Percentiles rank a stretch among this genome's conserved stretches.
These are phyloP conservation scores for Ephestia elutella DNA, from an alignment of 1,140 invertebrate genomes.

Conservation along the genomic window DNA sequence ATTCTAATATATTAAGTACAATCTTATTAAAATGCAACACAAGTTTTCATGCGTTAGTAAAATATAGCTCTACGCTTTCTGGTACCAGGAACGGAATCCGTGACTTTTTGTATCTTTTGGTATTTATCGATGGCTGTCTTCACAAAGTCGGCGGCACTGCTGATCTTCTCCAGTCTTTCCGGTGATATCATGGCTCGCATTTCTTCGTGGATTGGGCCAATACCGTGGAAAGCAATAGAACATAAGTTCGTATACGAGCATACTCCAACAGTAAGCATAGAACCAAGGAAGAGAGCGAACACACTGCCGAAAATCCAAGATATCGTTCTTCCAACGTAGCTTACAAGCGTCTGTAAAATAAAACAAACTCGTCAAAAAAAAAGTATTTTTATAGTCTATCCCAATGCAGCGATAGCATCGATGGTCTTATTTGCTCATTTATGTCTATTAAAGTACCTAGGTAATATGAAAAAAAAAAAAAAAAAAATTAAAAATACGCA, in stretches of 20 bases:
- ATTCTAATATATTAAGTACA: not conserved
- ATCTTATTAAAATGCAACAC: not conserved
- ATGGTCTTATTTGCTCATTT: no score
- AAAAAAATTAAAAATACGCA: no score
- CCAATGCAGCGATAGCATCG: no score
- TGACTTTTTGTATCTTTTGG: slow-evolving; percentile 69
- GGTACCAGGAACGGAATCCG: slow-evolving; percentile 20
- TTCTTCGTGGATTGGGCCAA: slow-evolving; percentile 66
- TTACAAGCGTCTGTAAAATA: slow-evolving; percentile 56
- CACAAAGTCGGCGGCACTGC: slow-evolving; percentile 77
- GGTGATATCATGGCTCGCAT: slow-evolving; percentile 70
- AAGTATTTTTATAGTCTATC: no score
- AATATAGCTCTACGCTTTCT: slow-evolving; percentile 38
- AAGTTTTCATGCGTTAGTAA: slow-evolving; percentile 13
- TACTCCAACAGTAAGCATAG: slow-evolving; percentile 75
- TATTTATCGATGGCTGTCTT: slow-evolving; percentile 80
- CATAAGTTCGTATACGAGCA: slow-evolving; percentile 81
- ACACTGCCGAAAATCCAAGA: slow-evolving; percentile 57
- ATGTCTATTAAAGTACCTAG: no score
- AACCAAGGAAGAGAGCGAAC: slow-evolving; percentile 75
- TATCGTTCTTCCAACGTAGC: slow-evolving; percentile 49
- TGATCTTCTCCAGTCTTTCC: slow-evolving; percentile 72
- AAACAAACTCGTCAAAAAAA: slow-evolving; percentile 12
- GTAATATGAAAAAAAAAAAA: no score
- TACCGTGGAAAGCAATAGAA: slow-evolving; percentile 74